Percentiles rank a stretch among this genome's conserved stretches.
These are phyloP conservation scores for Cremastinae sp. DNA, from an alignment of 2,888 invertebrate genomes.

Conservation along the genomic window DNA sequence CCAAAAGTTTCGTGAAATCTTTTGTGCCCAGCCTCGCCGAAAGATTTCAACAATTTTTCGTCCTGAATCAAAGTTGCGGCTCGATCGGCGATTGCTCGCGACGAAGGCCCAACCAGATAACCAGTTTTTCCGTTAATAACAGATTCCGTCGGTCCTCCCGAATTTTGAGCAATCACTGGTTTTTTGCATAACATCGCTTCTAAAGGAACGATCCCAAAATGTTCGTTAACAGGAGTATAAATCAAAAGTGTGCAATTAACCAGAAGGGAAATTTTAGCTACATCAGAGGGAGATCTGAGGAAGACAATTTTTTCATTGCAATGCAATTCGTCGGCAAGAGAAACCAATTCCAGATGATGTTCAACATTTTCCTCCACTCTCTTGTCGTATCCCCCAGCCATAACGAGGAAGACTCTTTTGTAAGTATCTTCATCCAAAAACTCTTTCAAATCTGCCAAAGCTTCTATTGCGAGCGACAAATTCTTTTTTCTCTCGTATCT, in stretches of 20 bases:
- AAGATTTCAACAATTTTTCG: conserved; percentile 82
- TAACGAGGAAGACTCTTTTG: conserved; percentile 88
- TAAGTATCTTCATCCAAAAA: conserved; percentile 83
- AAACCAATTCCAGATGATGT: conserved; percentile 88
- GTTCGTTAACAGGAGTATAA: conserved; percentile 98
- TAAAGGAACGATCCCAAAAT: conserved; percentile 99
- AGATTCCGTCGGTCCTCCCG: conserved; percentile 98
- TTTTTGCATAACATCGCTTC: conserved; percentile 98
- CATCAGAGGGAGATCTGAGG: conserved; percentile 92
- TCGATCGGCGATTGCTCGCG: conserved; percentile 88
- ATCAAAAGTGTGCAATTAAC: conserved; percentile 88
- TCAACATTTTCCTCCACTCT: conserved; percentile 93
- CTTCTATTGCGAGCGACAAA: conserved; percentile 90
- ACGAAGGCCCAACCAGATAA: conserved; percentile 88
- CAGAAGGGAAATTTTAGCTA: conserved; percentile 91
- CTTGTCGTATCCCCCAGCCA: conserved; percentile 98
- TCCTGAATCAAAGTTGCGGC: conserved; percentile 87
- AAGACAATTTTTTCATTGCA: conserved; percentile 89
- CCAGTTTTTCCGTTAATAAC: conserved; percentile 90
- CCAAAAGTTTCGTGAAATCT: conserved; percentile 91
- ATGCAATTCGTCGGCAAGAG: conserved; percentile 84
- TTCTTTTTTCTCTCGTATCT: conserved; percentile 98
- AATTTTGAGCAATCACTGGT: conserved; percentile 96
- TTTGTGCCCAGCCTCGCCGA: conserved; percentile 89
- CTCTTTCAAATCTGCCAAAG: conserved; percentile 86